Evolutionary conservation across 2,888 invertebrate species (phyloP).

Genomic region (Anthrax anthrax): DNA sequence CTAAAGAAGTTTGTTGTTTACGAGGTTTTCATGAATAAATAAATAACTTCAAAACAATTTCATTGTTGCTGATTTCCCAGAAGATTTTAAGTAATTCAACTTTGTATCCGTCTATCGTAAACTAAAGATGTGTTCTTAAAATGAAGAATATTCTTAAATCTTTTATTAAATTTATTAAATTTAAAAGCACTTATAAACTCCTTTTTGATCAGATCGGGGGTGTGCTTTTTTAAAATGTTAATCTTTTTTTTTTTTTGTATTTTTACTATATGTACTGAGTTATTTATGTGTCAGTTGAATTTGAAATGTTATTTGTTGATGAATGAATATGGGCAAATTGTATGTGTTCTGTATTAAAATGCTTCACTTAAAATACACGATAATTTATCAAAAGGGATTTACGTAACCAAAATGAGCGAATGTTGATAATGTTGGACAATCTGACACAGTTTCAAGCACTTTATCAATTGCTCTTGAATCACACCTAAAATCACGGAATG

Average conservation of each 20-base stretch:
- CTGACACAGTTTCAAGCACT: constrained; percentile 15
- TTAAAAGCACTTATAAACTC: constrained; percentile 19
- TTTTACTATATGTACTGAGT: too few relatives aligned
- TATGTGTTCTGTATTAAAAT: constrained; percentile 19
- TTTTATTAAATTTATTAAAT: constrained; percentile 18
- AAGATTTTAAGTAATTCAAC: constrained; percentile 15
- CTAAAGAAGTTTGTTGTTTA: constrained; percentile 15
- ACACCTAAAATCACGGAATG: constrained; percentile 15
- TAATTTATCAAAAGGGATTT: constrained; percentile 17
- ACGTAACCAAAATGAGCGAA: constrained; percentile 19
- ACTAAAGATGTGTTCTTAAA: constrained; percentile 13
- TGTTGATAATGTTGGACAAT: constrained; percentile 15
- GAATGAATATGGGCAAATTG: constrained; percentile 17
- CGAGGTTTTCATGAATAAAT: constrained; percentile 15
- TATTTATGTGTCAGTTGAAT: neutral
- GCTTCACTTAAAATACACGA: constrained; percentile 20
- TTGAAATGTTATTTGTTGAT: neutral
- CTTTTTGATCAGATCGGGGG: constrained; percentile 19
- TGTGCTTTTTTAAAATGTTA: constrained; percentile 15
- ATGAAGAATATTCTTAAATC: constrained; percentile 13
- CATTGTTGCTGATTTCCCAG: constrained; percentile 18
- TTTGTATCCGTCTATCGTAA: constrained; percentile 16
- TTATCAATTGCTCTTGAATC: constrained; percentile 21
- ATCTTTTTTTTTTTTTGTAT: constrained; percentile 12
- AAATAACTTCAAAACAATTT: constrained; percentile 23